phyloP scores from a whole-genome alignment of 2,888 invertebrate species.

The Odontocolon sp. region DNA sequence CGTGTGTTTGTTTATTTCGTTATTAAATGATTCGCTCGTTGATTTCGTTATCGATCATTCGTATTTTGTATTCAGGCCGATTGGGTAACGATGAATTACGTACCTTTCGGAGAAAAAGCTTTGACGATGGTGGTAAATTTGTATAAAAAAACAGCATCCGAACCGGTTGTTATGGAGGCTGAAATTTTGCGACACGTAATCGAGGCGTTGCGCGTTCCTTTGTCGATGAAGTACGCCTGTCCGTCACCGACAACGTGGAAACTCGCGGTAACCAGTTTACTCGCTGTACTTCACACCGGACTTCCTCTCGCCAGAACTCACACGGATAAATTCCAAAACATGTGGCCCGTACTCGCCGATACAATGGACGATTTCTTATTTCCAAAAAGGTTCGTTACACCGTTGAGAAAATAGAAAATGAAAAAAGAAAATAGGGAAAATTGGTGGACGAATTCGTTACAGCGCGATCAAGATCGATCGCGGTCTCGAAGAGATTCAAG shows the following conservation, averaged over 20 bases:
- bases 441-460: too few species aligned
- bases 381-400: slow-evolving; percentile 86
- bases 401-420: too few species aligned
- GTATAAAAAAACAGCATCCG: slow-evolving; percentile 88
- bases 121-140: slow-evolving; percentile 88
- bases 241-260: slow-evolving; percentile 92
- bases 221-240: slow-evolving; percentile 91
- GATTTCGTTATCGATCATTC: background rate
- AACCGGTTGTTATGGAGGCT: slow-evolving; percentile 87
- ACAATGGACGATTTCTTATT: slow-evolving; percentile 96
- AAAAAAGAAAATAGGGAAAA: too few species aligned
- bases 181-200: slow-evolving; percentile 88
- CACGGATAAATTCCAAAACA: slow-evolving; percentile 87
- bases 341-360: slow-evolving; percentile 94
- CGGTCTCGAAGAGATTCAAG: slow-evolving; percentile 82
- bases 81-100: slow-evolving; percentile 91
- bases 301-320: slow-evolving; percentile 92
- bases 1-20: slow-evolving; percentile 48
- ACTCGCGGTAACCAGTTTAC: slow-evolving; percentile 88
- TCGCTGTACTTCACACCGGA: slow-evolving; percentile 90
- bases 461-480: slow-evolving; percentile 82
- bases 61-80: slow-evolving; percentile 82
- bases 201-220: slow-evolving; percentile 87
- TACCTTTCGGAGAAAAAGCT: slow-evolving; percentile 92
- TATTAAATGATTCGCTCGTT: background rate